Percentiles rank a stretch among this genome's conserved stretches.
These are phyloP conservation scores for Eumacrocentrus americanus DNA, from an alignment of 2,888 invertebrate species.

Conservation along the genomic window DNA sequence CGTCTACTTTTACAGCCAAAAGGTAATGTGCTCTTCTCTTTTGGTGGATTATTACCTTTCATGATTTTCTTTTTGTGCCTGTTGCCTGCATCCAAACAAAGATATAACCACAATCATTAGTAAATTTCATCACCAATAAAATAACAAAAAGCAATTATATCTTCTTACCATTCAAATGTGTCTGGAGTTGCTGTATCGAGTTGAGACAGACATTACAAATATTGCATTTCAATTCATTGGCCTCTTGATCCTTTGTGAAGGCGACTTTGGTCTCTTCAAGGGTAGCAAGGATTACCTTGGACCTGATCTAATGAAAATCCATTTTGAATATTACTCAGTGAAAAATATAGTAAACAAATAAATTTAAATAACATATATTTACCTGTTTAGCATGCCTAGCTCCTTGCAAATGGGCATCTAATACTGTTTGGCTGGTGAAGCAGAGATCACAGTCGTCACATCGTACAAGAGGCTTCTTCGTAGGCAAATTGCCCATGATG, in stretches of 20 bases:
- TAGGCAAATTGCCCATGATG: constrained; percentile 62
- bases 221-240: constrained; percentile 60
- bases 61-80: constrained; percentile 58
- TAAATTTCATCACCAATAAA: not conserved
- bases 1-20: constrained; percentile 54
- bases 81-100: constrained; percentile 48
- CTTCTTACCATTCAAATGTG: constrained; percentile 57
- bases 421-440: constrained; percentile 62
- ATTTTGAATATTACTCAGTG: no score
- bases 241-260: constrained; percentile 56
- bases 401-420: constrained; percentile 62
- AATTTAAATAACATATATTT: not conserved
- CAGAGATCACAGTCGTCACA: constrained; percentile 62
- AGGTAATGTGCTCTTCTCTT: constrained; percentile 46
- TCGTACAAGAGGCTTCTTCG: constrained; percentile 59
- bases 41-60: constrained; percentile 56
- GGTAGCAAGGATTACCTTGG: constrained; percentile 57
- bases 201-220: constrained; percentile 62
- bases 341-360: no score
- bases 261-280: constrained; percentile 57
- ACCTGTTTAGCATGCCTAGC: constrained; percentile 59
- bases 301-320: constrained; percentile 53
- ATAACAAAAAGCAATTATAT: constrained; percentile 7
- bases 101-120: constrained; percentile 6
- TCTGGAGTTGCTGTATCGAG: constrained; percentile 62